Conservation (phyloP, 1,140 invertebrate species). For the Hylaeus anthracinus region DNA sequence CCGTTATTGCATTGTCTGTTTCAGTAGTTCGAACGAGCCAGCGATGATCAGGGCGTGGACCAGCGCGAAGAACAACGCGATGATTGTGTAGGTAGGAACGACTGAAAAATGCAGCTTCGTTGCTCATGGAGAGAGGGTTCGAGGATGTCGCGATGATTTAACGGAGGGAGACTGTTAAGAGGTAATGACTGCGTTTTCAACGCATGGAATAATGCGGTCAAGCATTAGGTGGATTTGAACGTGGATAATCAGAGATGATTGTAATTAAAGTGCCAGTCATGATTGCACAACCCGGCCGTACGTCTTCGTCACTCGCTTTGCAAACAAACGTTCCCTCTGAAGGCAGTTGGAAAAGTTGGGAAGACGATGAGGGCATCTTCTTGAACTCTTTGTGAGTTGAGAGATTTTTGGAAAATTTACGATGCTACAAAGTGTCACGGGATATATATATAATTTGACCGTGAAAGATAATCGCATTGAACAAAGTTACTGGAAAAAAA, state of each 20-base stretch:
- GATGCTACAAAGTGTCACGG: too few species aligned
- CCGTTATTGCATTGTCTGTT: neutral
- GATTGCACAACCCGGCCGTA: constrained; percentile 7
- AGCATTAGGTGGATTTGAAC: neutral
- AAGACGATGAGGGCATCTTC: too few species aligned
- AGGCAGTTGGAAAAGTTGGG: too few species aligned
- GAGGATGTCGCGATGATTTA: constrained; percentile 8
- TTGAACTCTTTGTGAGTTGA: too few species aligned
- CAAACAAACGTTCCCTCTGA: neutral
- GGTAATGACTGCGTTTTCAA: constrained; percentile 18
- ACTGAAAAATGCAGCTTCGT: neutral
- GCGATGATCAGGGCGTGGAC: neutral
- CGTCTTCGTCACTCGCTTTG: neutral
- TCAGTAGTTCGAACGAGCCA: neutral
- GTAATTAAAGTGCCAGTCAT: constrained; percentile 12
- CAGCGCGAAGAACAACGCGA: neutral
- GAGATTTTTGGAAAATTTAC: too few species aligned
- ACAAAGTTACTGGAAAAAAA: too few species aligned
- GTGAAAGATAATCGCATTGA: too few species aligned
- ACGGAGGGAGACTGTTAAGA: constrained; percentile 6
- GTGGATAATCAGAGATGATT: constrained; percentile 10
- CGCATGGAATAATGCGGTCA: constrained; percentile 35
- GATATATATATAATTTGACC: too few species aligned
- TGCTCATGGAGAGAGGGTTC: neutral
- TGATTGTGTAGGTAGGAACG: neutral